Evolutionary conservation across 2,797 vertebrate genomes (phyloP).

Genomic region (Numenius phaeopus): DNA sequence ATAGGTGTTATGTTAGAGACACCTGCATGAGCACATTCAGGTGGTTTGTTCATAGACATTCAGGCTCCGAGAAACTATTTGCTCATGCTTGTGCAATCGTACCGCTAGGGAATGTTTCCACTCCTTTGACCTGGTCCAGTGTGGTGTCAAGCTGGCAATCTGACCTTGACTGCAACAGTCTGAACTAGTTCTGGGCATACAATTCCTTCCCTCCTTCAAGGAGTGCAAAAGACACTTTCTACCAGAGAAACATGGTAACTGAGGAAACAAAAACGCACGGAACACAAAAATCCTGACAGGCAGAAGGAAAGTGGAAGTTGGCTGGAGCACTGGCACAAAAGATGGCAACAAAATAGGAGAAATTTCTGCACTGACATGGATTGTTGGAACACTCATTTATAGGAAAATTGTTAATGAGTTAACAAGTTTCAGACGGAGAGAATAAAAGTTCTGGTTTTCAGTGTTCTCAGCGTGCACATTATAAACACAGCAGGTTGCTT

Average conservation of each 20-base stretch:
- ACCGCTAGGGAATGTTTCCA: neutral
- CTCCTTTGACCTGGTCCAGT: neutral
- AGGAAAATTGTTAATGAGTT: neutral
- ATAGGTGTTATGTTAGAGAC: neutral
- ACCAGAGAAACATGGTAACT: neutral
- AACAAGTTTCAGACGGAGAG: neutral
- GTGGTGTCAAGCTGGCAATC: neutral
- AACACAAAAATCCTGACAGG: neutral
- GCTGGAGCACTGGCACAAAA: neutral
- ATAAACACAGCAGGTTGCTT: neutral
- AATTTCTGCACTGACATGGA: neutral
- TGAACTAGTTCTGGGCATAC: neutral
- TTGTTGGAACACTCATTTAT: neutral
- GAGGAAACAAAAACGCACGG: neutral
- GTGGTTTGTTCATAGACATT: neutral
- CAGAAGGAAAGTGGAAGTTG: neutral
- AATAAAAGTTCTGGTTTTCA: neutral
- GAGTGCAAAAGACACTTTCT: neutral
- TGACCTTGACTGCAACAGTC: neutral
- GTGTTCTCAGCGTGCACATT: neutral
- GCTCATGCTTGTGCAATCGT: neutral
- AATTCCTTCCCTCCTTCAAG: neutral
- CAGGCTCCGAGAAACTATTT: constrained; percentile 20
- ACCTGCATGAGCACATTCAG: neutral
- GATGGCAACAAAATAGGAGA: neutral